Percentiles rank a stretch among this genome's conserved stretches.
These are phyloP conservation scores for Drosophila buzzatii DNA, from an alignment of 2,888 invertebrate genomes.

Conservation along the genomic window DNA sequence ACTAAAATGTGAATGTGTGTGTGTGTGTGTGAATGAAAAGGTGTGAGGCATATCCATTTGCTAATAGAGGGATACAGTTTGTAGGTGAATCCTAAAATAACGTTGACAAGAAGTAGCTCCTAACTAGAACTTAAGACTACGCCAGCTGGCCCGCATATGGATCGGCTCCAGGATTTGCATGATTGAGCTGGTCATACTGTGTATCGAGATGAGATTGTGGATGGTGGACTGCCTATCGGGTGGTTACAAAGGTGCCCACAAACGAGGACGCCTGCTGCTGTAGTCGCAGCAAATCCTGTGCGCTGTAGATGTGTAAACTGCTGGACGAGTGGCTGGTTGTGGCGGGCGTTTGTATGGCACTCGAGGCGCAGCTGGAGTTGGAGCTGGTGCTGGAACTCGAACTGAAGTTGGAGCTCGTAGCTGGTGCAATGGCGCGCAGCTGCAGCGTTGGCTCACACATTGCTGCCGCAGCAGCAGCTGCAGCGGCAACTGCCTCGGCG, in stretches of 20 bases:
- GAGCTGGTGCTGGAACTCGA: neutral
- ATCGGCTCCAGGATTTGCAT: slow-evolving; percentile 4
- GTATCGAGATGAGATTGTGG: slow-evolving; percentile 68
- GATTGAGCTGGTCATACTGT: slow-evolving; percentile 56
- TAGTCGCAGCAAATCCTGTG: slow-evolving; percentile 75
- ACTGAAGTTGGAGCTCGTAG: slow-evolving; percentile 4
- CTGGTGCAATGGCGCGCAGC: slow-evolving; percentile 71
- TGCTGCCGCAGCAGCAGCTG: slow-evolving; percentile 17
- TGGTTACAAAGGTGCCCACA: slow-evolving; percentile 44
- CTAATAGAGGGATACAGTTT: slow-evolving; percentile 40
- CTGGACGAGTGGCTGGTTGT: slow-evolving; percentile 18
- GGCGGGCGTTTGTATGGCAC: slow-evolving; percentile 26
- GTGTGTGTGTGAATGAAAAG: slow-evolving; percentile 14
- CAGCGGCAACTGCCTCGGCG: slow-evolving; percentile 28
- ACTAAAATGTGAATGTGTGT: slow-evolving; percentile 21
- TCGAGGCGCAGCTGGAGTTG: slow-evolving; percentile 5
- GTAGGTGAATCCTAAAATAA: slow-evolving; percentile 53
- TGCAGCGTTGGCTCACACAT: slow-evolving; percentile 54
- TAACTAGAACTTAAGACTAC: slow-evolving; percentile 52
- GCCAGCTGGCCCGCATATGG: slow-evolving; percentile 37
- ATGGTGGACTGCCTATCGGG: slow-evolving; percentile 6
- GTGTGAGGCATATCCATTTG: neutral
- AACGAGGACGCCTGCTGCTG: slow-evolving; percentile 44
- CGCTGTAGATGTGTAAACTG: slow-evolving; percentile 72
- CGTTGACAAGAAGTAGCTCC: slow-evolving; percentile 72